These are phyloP conservation scores for Lutjanus erythropterus DNA, from an alignment of 2,113 vertebrate genomes.

Conservation along the genomic window DNA sequence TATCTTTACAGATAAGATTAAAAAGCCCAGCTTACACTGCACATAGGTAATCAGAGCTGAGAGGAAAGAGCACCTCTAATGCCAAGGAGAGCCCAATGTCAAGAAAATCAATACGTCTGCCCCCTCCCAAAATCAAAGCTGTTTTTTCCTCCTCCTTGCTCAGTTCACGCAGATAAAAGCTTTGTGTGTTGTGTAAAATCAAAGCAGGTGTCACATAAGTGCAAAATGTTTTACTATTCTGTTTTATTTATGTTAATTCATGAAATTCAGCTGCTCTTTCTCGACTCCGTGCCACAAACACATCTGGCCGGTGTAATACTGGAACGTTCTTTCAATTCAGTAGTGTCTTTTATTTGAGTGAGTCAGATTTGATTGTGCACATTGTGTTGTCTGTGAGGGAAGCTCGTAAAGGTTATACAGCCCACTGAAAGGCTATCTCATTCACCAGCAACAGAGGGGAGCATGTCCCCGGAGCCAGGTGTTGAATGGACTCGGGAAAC, in stretches of 20 bases:
- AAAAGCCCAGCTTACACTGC: constrained; percentile 66
- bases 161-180: constrained; percentile 61
- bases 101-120: constrained; percentile 76
- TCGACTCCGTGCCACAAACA: neutral
- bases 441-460: constrained; percentile 64
- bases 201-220: constrained; percentile 55
- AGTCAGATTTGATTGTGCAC: constrained; percentile 64
- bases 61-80: constrained; percentile 69
- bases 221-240: constrained; percentile 39
- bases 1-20: constrained; percentile 79
- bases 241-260: constrained; percentile 35
- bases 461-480: constrained; percentile 64
- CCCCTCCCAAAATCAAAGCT: constrained; percentile 70
- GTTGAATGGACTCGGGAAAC: constrained; percentile 68
- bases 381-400: constrained; percentile 62
- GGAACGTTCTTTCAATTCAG: constrained; percentile 38
- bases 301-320: constrained; percentile 20
- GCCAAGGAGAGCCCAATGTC: constrained; percentile 78
- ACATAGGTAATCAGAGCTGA: constrained; percentile 73
- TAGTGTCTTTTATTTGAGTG: constrained; percentile 60
- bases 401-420: constrained; percentile 74
- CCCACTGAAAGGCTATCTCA: constrained; percentile 70
- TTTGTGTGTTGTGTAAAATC: constrained; percentile 51
- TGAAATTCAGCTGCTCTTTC: constrained; percentile 1
- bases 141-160: constrained; percentile 38